Evolutionary conservation across 2,797 vertebrate genomes (phyloP), one percentile per base, ranked within the genome.

Genomic region (Falco peregrinus): DNA sequence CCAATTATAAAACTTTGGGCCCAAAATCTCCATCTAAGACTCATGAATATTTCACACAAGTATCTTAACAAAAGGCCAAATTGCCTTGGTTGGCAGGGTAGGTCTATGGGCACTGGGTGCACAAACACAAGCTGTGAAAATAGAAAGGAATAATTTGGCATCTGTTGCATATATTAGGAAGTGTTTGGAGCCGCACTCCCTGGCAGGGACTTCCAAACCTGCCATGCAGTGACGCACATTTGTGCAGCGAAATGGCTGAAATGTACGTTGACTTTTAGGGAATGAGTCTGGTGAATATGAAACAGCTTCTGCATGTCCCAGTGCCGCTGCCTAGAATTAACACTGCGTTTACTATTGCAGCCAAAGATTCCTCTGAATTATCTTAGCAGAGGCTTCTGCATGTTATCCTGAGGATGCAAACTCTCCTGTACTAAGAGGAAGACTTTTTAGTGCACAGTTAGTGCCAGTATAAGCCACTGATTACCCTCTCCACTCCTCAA

Each of bases 111-210:
- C 91, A 79, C 1, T 77, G 94, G 91, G 63, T 94, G 73, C 90
- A 95, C 71, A 94, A 96, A 95, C 91, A 95, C 95, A 96, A 96
- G 89, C 96, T 96, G 95, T 86, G 91, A 91, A 97, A 96, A 97
- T 95, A 95, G 96, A 95, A 96, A 96, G 94, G 68, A 91, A 85
- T 91, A 78, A 96, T 95, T 95, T 94, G 93, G 96, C 91, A 84
- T 93, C 90, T 95, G 93, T 48, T 96, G 87, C 84, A 54, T 78
- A 65, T 75, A 91, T 85, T 87, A 96, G 65, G 73, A 82, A 95
- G 76, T 31, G 67, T 92, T 94, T 76, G 79, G 89, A 96, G 94
- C 88, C 87, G 57, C 61, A 50, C 69, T 91, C 43, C 63, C 70
- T 92, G 94, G 87, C 91, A 95, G 51, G 51, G 67, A 59, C 91